phyloP scores from a whole-genome alignment of 2,113 vertebrate species.

The Pteropus alecto region DNA sequence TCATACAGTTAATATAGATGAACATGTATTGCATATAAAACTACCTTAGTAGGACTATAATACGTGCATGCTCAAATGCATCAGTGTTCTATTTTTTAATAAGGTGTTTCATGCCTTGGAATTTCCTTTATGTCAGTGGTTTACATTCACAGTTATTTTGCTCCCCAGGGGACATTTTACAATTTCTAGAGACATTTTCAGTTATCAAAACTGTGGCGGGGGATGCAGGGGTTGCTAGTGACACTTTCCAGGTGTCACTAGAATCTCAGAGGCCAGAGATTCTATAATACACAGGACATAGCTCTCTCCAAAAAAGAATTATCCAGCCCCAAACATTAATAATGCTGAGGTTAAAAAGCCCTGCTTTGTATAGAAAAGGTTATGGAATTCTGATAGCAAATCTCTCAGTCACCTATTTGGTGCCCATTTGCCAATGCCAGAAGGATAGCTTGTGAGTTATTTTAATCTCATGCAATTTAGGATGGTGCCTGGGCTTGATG shows the following conservation, averaged over 20 bases:
- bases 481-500: background rate
- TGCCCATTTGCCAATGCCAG: background rate
- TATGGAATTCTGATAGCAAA: slow-evolving; percentile 7
- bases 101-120: background rate
- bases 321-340: background rate
- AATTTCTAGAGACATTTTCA: background rate
- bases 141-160: background rate
- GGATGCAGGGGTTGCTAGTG: background rate
- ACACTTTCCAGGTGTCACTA: background rate
- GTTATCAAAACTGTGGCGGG: background rate
- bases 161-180: background rate
- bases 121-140: background rate
- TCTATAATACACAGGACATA: background rate
- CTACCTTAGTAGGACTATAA: background rate
- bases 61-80: background rate
- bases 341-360: background rate
- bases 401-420: background rate
- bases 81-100: background rate
- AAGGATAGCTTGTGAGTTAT: background rate
- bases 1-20: background rate
- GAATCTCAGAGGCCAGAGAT: background rate
- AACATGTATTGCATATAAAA: background rate
- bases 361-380: background rate
- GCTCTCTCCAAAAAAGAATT: background rate
- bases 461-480: background rate